A percentile compares a stretch with the other conserved stretches of the same genome.
phyloP scores from a whole-genome alignment of 2,797 vertebrate genomes.

The Chelonia mydas region DNA sequence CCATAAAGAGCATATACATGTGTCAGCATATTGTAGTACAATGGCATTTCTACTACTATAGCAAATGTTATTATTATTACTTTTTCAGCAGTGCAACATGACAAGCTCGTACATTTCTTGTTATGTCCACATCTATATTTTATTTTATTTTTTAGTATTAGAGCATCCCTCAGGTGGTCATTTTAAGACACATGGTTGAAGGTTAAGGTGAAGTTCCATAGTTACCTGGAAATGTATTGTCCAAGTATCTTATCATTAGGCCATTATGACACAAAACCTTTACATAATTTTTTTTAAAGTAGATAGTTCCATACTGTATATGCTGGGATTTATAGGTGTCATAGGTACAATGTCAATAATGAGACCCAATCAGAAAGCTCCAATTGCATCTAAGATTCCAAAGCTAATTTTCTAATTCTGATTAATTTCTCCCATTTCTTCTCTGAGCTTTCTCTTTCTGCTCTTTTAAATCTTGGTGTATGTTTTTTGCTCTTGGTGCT shows the following conservation, averaged over 20 bases:
- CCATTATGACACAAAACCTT: background rate
- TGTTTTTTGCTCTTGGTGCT: background rate
- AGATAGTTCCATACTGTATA: too few relatives aligned
- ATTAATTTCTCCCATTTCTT: background rate
- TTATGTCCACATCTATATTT: background rate
- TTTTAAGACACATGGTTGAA: background rate
- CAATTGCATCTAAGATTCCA: background rate
- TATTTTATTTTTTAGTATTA: background rate
- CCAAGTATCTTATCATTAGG: background rate
- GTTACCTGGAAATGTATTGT: background rate
- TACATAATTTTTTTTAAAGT: too few relatives aligned
- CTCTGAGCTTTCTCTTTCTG: background rate
- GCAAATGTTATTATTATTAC: background rate
- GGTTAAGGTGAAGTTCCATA: background rate
- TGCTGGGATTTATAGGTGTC: background rate
- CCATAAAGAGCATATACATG: background rate
- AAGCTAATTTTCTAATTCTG: background rate
- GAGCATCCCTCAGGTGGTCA: accelerated
- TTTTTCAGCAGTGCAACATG: background rate
- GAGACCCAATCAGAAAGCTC: background rate
- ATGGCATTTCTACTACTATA: background rate
- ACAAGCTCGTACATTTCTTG: background rate
- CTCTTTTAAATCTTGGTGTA: background rate
- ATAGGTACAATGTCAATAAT: background rate
- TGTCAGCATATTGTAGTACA: background rate